Percentiles rank a stretch among this genome's conserved stretches.
These are phyloP conservation scores for Timema podura DNA, from an alignment of 2,888 invertebrate species.

Conservation along the genomic window DNA sequence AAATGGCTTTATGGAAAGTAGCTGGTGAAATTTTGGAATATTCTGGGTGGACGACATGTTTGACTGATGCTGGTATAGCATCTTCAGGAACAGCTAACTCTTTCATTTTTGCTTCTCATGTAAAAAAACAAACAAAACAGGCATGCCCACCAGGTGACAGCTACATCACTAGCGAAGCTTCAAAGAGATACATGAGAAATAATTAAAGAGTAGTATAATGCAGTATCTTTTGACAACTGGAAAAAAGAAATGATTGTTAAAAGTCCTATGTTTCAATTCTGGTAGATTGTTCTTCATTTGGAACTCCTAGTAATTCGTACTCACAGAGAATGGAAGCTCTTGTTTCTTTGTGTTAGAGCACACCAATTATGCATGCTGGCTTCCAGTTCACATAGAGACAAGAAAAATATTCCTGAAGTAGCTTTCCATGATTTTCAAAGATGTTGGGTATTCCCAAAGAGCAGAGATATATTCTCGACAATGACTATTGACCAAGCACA, in stretches of 20 bases:
- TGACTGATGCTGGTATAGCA: slow-evolving; percentile 5
- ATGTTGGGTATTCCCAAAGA: slow-evolving; percentile 8
- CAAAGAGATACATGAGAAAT: slow-evolving; percentile 7
- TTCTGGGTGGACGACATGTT: neutral
- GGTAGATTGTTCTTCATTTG: neutral
- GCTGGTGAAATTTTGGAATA: neutral
- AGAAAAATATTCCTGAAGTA: neutral
- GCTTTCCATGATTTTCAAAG: neutral
- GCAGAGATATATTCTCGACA: neutral
- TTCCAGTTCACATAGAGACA: neutral
- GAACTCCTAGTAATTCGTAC: neutral
- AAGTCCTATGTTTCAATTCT: neutral
- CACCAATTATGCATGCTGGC: slow-evolving; percentile 3
- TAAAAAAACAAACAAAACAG: neutral
- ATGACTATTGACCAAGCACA: neutral
- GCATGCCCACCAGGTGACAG: neutral
- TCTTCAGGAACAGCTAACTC: neutral
- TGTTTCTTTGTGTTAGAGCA: slow-evolving; percentile 4
- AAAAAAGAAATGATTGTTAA: slow-evolving; percentile 6
- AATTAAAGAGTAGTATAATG: neutral
- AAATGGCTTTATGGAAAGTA: neutral
- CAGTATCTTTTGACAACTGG: neutral
- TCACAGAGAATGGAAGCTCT: slow-evolving; percentile 2
- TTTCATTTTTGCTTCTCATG: slow-evolving; percentile 4
- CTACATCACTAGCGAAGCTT: neutral